Percentiles rank a stretch among this genome's conserved stretches.
These are phyloP conservation scores for Rhogogaster chlorosoma DNA, from an alignment of 2,888 invertebrate genomes.

Conservation along the genomic window DNA sequence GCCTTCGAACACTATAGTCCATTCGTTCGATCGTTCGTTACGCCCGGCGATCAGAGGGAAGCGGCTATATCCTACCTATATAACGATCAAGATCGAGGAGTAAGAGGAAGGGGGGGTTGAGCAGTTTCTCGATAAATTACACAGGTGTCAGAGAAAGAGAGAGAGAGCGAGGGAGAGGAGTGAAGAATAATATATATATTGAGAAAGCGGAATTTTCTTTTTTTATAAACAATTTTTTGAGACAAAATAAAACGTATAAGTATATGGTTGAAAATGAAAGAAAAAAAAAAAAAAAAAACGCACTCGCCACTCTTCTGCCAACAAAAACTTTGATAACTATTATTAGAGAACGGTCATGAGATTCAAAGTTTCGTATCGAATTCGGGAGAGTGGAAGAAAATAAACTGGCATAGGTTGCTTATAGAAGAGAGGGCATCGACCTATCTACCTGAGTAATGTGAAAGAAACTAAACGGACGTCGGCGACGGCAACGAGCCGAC, in stretches of 20 bases:
- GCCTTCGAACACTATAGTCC: not conserved
- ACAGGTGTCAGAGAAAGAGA: not conserved
- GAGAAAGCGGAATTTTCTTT: not conserved
- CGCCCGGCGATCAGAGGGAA: constrained; percentile 34
- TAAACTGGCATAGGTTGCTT: not conserved
- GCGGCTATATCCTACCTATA: not conserved
- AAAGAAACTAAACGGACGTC: not conserved
- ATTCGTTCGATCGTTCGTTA: constrained; percentile 30
- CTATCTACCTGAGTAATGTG: not conserved
- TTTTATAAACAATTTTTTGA: not conserved
- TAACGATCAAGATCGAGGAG: constrained; percentile 6
- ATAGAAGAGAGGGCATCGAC: not conserved
- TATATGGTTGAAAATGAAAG: not conserved
- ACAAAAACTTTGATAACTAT: not conserved
- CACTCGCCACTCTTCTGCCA: not conserved
- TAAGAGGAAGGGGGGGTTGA: not conserved
- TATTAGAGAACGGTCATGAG: not conserved
- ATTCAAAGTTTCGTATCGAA: not conserved
- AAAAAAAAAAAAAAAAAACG: no score
- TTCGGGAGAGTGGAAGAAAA: not conserved
- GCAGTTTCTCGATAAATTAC: constrained; percentile 14
- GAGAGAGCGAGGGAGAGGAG: not conserved
- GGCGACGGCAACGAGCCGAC: not conserved
- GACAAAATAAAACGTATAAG: not conserved
- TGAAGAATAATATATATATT: not conserved